Evolutionary conservation across 2,113 vertebrate species (phyloP), one percentile per base, ranked within the genome.

Genomic region (Anolis sagrei): DNA sequence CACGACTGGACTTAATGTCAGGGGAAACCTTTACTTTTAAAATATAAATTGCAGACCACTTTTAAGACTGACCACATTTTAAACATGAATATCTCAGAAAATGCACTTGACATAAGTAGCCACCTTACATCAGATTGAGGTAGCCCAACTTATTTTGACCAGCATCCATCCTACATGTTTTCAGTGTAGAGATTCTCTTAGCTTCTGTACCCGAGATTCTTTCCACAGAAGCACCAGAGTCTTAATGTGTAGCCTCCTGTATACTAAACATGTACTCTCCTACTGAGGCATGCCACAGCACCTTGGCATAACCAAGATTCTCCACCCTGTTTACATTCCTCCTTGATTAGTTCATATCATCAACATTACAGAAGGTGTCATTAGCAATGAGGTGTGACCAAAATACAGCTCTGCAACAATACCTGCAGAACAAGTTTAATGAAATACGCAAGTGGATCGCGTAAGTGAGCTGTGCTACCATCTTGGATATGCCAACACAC

Each of bases 251-350:
- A 16, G 29, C 8, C 34, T 74, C 44, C 16, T 5, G 36, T 48
- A 62, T 44, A 39, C 16, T 29, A 58, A 39, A 3, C 9, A 62
- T 9, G 29, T 32, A 21, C 8, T 8, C 61, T 48, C 23, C n/a
- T 18, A 61, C 11, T 75, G 16, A 23, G 34, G 16, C 32, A 64
- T 44, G 72, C 39, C 44, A 83, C 25, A 32, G 27, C 13, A 70
- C 44, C 44, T 34, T 9, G 19, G 70, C 21, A 29, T 34, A 83
- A 25, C 19, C n/a, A 32, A 39, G 39, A 83, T 83, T 16, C 27
- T 75, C 82, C 82, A 76, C 82, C 82, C 72, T 75, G 70, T 76
- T 75, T 83, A 83, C 72, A 83, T 64, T 76, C 36, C 58, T 48
- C 14, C 27, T 25, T 49, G 27, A 64, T 76, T 76, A 83, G 48